Evolutionary conservation across 2,113 vertebrate genomes (phyloP).

Genomic region (Cardinalis cardinalis): DNA sequence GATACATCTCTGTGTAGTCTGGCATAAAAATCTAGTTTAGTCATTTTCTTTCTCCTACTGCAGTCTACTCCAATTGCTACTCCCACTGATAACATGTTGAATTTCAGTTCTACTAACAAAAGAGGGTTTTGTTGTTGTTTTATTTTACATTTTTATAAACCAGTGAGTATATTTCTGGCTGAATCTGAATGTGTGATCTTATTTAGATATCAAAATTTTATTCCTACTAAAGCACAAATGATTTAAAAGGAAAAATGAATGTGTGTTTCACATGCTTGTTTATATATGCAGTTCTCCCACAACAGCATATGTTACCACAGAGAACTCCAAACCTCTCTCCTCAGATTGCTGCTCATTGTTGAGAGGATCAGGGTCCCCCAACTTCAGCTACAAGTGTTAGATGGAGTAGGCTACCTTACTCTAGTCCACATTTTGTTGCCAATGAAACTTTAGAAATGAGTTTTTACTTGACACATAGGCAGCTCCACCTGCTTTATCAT

Average conservation of each 20-base stretch:
- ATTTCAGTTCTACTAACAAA: not conserved
- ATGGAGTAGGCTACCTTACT: not conserved
- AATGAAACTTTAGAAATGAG: not conserved
- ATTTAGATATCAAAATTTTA: not conserved
- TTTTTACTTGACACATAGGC: not conserved
- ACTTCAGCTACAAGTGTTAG: not conserved
- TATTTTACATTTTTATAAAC: not conserved
- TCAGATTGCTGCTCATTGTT: not conserved
- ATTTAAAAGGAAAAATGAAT: not conserved
- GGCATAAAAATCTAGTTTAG: not conserved
- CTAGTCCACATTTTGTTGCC: not conserved
- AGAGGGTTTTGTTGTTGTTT: not conserved
- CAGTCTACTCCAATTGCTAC: not conserved
- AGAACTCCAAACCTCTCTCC: slow-evolving; percentile 5
- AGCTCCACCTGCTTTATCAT: not conserved
- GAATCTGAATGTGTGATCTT: not conserved
- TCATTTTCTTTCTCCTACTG: not conserved
- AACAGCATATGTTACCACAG: not conserved
- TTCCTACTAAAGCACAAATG: not conserved
- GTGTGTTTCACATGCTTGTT: not conserved
- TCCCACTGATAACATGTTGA: not conserved
- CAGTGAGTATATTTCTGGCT: not conserved
- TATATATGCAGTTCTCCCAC: not conserved
- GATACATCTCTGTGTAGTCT: not conserved
- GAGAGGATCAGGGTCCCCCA: not conserved